Base-by-base conservation (phyloP, 2,797 vertebrate genomes). In the Sardinella longiceps region DNA sequence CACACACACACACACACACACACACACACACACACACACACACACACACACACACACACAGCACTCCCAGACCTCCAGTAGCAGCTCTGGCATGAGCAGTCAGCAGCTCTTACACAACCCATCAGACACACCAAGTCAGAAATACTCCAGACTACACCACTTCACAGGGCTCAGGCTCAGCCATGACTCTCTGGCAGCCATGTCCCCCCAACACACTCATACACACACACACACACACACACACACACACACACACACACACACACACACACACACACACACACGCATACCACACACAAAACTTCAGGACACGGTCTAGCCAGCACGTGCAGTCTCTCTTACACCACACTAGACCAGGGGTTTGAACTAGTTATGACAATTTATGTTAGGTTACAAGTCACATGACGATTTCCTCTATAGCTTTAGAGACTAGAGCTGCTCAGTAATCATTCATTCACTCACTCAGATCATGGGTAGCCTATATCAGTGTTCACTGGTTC, bases 41-140 rank as follows among this genome's bases (percentile, higher is more conserved):
- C 58, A 66, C 25, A 66, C 25, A 63, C 60, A 63, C 60, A 63
- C 60, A 63, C 25, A 28, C n/a, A 63, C 60, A 63, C 60, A 63
- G 28, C 7, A 63, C 4, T 12, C 60, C 25, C 60, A 66, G 23
- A 63, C 58, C n/a, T 25, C 58, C 25, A 25, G 58, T 10, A 9
- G 58, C 12, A 25, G 5, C 30, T 18, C 48, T 5, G 25, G 1
- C 60, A 66, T 15, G 11, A 11, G 28, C 30, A 66, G 30, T 74
- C 30, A 33, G 28, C 66, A 39, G 66, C 66, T 74, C 66, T 20
- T 37, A 37, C 66, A 33, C 66, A 74, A 37, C 30, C 30, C 15
- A 74, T 74, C 66, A 74, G 30, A 74, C 66, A 74, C 66, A 74
- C 30, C 15, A 14, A 20, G 66, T 74, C 66, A 33, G 66, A 74